phyloP scores from a whole-genome alignment of 2,888 invertebrate species.

The Drosophila mulleri region DNA sequence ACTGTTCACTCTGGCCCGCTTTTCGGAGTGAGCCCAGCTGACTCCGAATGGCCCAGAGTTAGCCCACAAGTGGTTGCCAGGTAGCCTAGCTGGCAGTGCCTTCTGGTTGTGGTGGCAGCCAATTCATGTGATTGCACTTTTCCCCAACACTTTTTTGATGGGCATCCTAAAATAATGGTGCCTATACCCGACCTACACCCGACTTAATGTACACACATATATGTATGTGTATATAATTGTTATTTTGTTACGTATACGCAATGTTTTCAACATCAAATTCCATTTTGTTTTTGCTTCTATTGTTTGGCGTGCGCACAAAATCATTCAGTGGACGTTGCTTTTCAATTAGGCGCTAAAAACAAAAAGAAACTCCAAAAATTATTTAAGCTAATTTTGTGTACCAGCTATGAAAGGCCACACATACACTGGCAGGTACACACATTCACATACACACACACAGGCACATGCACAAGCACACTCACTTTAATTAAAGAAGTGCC shows the following conservation, averaged over 20 bases:
- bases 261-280: conserved; percentile 14
- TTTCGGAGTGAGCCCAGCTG: conserved; percentile 64
- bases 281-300: background rate
- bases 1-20: background rate
- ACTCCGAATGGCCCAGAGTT: conserved; percentile 52
- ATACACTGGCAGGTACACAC: background rate
- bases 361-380: conserved; percentile 13
- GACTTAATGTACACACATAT: background rate
- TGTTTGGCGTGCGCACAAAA: conserved; percentile 7
- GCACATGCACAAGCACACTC: background rate
- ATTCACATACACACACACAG: background rate
- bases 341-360: conserved; percentile 18
- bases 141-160: conserved; percentile 12
- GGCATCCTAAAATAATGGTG: conserved; percentile 11
- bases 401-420: conserved; percentile 10
- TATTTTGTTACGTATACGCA: conserved; percentile 32
- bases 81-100: conserved; percentile 4
- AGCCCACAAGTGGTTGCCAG: conserved; percentile 72
- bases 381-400: conserved; percentile 33
- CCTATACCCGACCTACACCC: too few species aligned
- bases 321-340: conserved; percentile 13
- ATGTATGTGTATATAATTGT: background rate
- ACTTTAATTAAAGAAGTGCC: conserved; percentile 20
- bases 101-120: conserved; percentile 18
- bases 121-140: conserved; percentile 26